A percentile compares a stretch with the other conserved stretches of the same genome.
These are phyloP conservation scores for Lutraria rhynchaena DNA, from an alignment of 1,140 invertebrate genomes.

Conservation along the genomic window DNA sequence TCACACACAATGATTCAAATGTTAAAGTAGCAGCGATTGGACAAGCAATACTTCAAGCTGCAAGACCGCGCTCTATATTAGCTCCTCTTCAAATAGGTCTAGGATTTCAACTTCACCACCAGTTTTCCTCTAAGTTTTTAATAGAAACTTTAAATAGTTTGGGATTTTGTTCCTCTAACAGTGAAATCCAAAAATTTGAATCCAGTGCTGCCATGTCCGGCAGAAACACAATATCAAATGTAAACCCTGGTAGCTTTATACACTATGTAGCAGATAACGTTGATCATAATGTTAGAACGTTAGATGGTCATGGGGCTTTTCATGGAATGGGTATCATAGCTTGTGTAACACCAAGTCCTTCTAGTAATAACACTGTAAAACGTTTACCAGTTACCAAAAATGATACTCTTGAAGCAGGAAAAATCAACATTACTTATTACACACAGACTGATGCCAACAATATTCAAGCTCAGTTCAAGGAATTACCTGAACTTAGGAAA, in stretches of 20 bases:
- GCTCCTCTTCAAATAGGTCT: constrained; percentile 62
- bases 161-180: constrained; percentile 55
- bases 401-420: too few relatives aligned
- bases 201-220: constrained; percentile 32
- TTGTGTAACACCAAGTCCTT: constrained; percentile 64
- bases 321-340: constrained; percentile 63
- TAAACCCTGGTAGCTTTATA: not conserved
- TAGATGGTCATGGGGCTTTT: constrained; percentile 59
- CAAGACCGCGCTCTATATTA: constrained; percentile 49
- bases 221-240: constrained; percentile 14
- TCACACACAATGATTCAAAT: not conserved
- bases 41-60: constrained; percentile 65
- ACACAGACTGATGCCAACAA: too few relatives aligned
- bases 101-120: constrained; percentile 60
- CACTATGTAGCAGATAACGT: constrained; percentile 64
- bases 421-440: too few relatives aligned
- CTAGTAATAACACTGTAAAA: too few relatives aligned
- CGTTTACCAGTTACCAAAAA: too few relatives aligned
- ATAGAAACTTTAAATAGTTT: constrained; percentile 44
- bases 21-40: constrained; percentile 56
- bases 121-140: constrained; percentile 62
- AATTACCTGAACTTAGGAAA: not conserved
- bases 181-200: constrained; percentile 52
- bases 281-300: constrained; percentile 60
- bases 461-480: too few relatives aligned